phyloP scores from a whole-genome alignment of 2,888 invertebrate genomes.

The Hecatera dysodea region DNA sequence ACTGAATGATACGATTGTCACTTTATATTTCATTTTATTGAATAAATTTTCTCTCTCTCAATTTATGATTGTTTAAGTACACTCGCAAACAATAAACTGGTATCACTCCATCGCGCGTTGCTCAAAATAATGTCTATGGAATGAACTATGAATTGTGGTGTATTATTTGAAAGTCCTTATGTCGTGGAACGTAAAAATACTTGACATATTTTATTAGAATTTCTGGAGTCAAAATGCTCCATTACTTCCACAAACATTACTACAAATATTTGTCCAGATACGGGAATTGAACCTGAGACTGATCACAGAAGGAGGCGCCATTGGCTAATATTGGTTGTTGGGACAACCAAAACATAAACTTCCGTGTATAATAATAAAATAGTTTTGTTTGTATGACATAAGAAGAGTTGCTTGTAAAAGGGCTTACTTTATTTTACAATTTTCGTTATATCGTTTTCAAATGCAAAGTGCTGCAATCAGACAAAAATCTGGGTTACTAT shows the following conservation, averaged over 20 bases:
- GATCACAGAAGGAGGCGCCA: constrained; percentile 41
- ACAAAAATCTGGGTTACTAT: too few species aligned
- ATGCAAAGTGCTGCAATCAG: not conserved
- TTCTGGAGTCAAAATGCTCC: constrained; percentile 47
- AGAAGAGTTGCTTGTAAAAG: not conserved
- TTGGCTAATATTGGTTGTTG: constrained; percentile 34
- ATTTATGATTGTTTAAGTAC: not conserved
- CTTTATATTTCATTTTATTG: too few species aligned
- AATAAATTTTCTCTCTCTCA: not conserved
- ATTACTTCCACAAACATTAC: constrained; percentile 53
- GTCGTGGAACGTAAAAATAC: too few species aligned
- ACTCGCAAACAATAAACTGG: too few species aligned
- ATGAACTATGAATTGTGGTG: too few species aligned
- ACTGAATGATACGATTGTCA: too few species aligned
- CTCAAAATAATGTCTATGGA: too few species aligned
- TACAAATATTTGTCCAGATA: constrained; percentile 53
- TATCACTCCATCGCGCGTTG: too few species aligned
- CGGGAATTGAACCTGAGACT: constrained; percentile 45
- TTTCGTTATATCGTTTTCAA: not conserved
- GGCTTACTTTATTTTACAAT: not conserved
- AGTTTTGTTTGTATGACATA: too few species aligned
- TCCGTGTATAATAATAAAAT: not conserved
- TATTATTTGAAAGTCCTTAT: too few species aligned
- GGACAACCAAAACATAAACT: constrained; percentile 15
- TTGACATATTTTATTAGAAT: not conserved